Conservation (phyloP, 2,888 invertebrate genomes). For the Scelioninae gen. 1 region DNA sequence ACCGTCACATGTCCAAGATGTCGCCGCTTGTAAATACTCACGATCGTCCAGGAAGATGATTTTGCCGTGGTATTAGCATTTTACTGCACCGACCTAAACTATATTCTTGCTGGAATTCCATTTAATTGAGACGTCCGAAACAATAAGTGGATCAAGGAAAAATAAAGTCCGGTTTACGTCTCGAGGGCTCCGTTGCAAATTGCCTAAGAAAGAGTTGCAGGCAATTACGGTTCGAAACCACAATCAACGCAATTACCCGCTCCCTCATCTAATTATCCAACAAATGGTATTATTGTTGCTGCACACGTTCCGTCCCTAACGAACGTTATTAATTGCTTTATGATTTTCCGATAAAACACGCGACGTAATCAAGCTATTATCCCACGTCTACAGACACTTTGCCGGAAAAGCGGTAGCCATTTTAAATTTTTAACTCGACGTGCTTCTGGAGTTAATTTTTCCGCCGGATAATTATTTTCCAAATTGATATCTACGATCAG, state of each 20-base stretch:
- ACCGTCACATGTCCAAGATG: constrained; percentile 81
- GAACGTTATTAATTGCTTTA: constrained; percentile 84
- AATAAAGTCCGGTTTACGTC: constrained; percentile 41
- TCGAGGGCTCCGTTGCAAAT: constrained; percentile 39
- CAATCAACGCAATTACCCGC: constrained; percentile 78
- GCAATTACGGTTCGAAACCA: constrained; percentile 57
- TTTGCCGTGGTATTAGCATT: constrained; percentile 28
- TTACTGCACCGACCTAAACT: constrained; percentile 22
- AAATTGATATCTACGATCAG: constrained; percentile 46
- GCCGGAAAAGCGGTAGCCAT: constrained; percentile 48
- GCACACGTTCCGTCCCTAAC: constrained; percentile 77
- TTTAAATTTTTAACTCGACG: too few species aligned
- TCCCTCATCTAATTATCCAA: constrained; percentile 82
- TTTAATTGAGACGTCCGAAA: constrained; percentile 52
- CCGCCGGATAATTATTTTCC: constrained; percentile 57
- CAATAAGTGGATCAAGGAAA: constrained; percentile 57
- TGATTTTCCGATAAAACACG: constrained; percentile 83
- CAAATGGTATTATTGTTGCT: constrained; percentile 82
- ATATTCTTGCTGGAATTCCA: neutral
- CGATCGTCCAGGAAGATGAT: constrained; percentile 24
- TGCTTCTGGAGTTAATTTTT: constrained; percentile 9
- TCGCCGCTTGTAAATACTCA: constrained; percentile 71
- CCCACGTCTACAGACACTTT: constrained; percentile 75
- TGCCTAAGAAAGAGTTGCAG: constrained; percentile 57
- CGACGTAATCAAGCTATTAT: constrained; percentile 80